Evolutionary conservation across 2,797 vertebrate genomes (phyloP), one percentile per base, ranked within the genome.

Genomic region (Coregonus sp.): DNA sequence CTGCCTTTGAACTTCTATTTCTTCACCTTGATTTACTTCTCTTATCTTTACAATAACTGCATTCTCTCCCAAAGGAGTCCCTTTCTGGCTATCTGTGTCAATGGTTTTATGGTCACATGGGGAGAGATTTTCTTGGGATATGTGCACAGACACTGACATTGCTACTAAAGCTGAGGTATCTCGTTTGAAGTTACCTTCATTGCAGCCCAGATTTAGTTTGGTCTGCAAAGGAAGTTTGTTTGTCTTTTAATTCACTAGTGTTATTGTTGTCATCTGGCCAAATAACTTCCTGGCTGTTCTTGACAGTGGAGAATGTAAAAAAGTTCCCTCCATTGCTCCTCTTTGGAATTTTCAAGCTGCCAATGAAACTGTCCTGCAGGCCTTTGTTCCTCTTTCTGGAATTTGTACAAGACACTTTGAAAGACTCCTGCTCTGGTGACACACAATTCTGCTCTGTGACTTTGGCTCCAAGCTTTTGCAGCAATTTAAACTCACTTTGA

Each of bases 341-440:
- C 86, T 94, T 94, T 70, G 89, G 90, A 74, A 93, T 91, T 85
- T 92, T 93, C 73, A 92, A 76, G 84, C 84, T 90, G 61, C 85
- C 80, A 7, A 75, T 82, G 78, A 89, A 91, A 81, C 80, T 73
- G 37, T 93, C 85, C 71, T 80, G 84, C 52, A 83, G 74, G 47
- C 79, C 86, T 81, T 93, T 93, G 87, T 90, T 94, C 76, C 90
- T 91, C 85, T 93, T 93, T 80, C 92, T 92, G 87, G 91, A 90
- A 84, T 87, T 82, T 86, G 92, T 89, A 89, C 80, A 86, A 75
- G 79, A 50, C 15, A 37, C 76, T 85, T 81, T 88, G 78, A 83
- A 75, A 75, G 74, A 47, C 35, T 90, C 86, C 73, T 70, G 81
- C 68, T 85, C 85, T 56, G 59, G 59, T 50, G 16, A 63, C 33